Percentiles rank a stretch among this genome's conserved stretches.
Conservation (phyloP, 2,797 vertebrate species). For the Silurus aristotelis region DNA sequence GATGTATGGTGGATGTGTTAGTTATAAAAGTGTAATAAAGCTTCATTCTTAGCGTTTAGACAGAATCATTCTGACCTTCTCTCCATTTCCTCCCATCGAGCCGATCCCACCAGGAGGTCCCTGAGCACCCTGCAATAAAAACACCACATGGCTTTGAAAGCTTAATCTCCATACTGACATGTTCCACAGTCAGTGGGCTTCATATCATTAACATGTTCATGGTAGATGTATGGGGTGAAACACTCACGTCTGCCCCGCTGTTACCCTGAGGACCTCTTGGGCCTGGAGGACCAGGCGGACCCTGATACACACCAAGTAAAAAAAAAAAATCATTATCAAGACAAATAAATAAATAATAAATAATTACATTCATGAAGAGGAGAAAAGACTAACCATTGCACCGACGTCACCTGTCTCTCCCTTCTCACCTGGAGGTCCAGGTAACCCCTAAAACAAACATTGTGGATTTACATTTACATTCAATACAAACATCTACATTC, state of each 20-base stretch:
- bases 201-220: background rate
- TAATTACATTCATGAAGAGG: background rate
- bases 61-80: slow-evolving; percentile 81
- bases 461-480: background rate
- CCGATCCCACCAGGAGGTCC: slow-evolving; percentile 91
- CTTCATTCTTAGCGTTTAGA: background rate
- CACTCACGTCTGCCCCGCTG: slow-evolving; percentile 91
- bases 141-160: background rate
- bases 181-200: background rate
- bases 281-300: slow-evolving; percentile 95
- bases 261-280: slow-evolving; percentile 95
- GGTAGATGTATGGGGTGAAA: background rate
- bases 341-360: background rate
- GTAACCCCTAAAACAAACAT: slow-evolving; percentile 81
- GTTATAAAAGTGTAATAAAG: no score
- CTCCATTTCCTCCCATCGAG: slow-evolving; percentile 88
- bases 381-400: slow-evolving; percentile 82
- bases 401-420: slow-evolving; percentile 97
- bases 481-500: no score
- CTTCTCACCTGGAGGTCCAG: slow-evolving; percentile 94
- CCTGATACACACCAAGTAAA: slow-evolving; percentile 72
- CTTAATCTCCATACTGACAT: background rate
- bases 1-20: background rate
- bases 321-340: background rate
- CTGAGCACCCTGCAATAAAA: slow-evolving; percentile 85